Base-by-base conservation (phyloP, 2,888 invertebrate species). In the Rapana venosa region DNA sequence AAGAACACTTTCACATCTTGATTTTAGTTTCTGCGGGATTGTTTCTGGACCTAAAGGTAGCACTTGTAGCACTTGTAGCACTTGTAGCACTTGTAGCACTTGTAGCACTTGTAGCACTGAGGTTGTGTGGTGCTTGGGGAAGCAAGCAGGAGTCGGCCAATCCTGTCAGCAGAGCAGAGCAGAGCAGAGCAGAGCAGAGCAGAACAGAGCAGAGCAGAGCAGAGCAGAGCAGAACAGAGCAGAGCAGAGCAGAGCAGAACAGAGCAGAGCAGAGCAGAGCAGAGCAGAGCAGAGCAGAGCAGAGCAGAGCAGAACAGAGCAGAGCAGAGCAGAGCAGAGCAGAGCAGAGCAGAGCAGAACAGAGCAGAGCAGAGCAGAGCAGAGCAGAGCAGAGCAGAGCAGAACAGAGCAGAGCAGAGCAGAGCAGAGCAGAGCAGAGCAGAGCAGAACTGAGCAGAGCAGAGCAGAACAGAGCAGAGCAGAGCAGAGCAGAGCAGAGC, bases 331-430 rank as follows among this genome's bases (percentile, higher is more conserved):
- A 90, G 88, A 88, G 81, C 86, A 86, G 86, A 32, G 58, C 36
- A 56, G 47, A 58, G 58, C 30, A 86, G n/a, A 35, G 32, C 86
- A 86, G 86, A 58, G 58, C 47, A 84, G 84, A 35, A 84, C 84
- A 86, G 47, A 81, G 61, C 88, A 90, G 90, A 79, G 89, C 87
- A 90, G 90, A 87, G 88, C 87, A 90, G 90, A 36, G 47, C 87
- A 89, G 90, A 88, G 61, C 66, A 90, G 58, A 87, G 87, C 90
- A 90, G 90, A 88, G 81, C 88, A 90, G 90, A 35, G 47, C 86
- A 86, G 86, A 30, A 86, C 86, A 84, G 84, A 36, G 77, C 81
- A 90, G 87, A 87, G 77, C 87, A 90, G 87, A 88, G 88, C 88
- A 90, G 87, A 87, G 74, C 87, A 90, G 90, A 88, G 70, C 77